phyloP scores from a whole-genome alignment of 2,888 invertebrate species.

The Podabrus alpinus region DNA sequence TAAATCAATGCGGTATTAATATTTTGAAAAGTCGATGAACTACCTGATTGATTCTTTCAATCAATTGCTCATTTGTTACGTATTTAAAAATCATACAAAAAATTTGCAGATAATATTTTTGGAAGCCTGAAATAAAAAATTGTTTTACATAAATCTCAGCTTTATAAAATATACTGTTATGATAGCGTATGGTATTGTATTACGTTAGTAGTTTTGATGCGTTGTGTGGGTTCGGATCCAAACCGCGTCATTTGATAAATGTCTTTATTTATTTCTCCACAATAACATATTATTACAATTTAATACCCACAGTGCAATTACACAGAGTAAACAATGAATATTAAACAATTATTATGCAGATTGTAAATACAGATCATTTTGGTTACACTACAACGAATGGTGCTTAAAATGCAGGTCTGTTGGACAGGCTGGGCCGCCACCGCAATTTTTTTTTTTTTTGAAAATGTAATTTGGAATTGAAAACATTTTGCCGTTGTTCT shows the following conservation, averaged over 20 bases:
- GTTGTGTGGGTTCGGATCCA: not conserved
- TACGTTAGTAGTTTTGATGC: not conserved
- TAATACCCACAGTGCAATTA: not conserved
- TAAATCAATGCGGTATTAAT: not conserved
- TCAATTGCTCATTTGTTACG: not conserved
- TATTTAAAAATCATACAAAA: not conserved
- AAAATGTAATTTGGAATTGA: no score
- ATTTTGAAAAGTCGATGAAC: not conserved
- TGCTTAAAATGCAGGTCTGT: not conserved
- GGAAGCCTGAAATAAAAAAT: not conserved
- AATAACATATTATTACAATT: not conserved
- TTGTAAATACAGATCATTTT: not conserved
- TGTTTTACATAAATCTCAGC: not conserved
- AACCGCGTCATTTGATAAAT: not conserved
- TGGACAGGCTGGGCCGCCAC: not conserved
- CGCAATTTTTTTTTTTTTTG: no score
- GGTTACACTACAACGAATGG: not conserved
- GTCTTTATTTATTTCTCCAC: not conserved
- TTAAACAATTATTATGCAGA: not conserved
- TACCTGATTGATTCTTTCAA: not conserved
- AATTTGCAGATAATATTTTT: not conserved
- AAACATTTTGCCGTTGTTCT: no score
- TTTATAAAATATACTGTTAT: not conserved
- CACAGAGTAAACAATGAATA: not conserved
- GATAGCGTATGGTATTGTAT: not conserved